These are phyloP conservation scores for Drosophila nebulosa DNA, from an alignment of 1,140 invertebrate genomes.

Conservation along the genomic window DNA sequence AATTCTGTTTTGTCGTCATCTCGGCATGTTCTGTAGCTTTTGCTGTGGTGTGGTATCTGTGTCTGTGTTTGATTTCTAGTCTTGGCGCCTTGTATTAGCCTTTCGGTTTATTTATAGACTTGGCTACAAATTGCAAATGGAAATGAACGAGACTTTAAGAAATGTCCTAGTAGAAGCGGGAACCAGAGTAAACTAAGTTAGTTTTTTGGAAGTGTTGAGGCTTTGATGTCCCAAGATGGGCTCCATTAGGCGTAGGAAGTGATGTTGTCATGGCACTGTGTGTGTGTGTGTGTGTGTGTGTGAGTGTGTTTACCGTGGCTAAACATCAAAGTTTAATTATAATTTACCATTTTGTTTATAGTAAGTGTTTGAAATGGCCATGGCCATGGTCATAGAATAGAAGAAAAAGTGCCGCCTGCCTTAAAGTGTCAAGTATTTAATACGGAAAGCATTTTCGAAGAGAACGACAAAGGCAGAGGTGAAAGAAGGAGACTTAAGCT, in stretches of 20 bases:
- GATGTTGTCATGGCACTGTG: conserved; percentile 5
- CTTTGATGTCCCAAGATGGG: conserved; percentile 23
- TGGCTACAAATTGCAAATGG: background rate
- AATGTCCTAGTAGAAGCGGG: background rate
- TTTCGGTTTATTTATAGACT: conserved; percentile 54
- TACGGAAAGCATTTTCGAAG: background rate
- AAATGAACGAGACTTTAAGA: conserved; percentile 25
- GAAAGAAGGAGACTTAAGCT: background rate
- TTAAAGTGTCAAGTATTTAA: background rate
- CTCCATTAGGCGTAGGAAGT: background rate
- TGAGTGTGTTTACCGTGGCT: conserved; percentile 13
- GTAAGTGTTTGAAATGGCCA: background rate
- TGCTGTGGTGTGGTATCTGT: conserved; percentile 17
- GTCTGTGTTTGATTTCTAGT: conserved; percentile 66
- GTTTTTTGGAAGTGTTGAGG: conserved; percentile 20
- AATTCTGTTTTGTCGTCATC: background rate
- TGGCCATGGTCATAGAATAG: too few relatives aligned
- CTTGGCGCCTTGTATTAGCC: conserved; percentile 47
- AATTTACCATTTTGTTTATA: conserved; percentile 8
- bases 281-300: too few relatives aligned
- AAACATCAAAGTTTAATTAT: conserved; percentile 9
- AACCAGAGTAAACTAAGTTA: conserved; percentile 19
- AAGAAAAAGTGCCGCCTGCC: background rate
- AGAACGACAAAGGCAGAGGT: too few relatives aligned
- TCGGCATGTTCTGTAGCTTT: background rate